These are phyloP conservation scores for Cepphus grylle DNA, from an alignment of 2,113 vertebrate genomes.

Conservation along the genomic window DNA sequence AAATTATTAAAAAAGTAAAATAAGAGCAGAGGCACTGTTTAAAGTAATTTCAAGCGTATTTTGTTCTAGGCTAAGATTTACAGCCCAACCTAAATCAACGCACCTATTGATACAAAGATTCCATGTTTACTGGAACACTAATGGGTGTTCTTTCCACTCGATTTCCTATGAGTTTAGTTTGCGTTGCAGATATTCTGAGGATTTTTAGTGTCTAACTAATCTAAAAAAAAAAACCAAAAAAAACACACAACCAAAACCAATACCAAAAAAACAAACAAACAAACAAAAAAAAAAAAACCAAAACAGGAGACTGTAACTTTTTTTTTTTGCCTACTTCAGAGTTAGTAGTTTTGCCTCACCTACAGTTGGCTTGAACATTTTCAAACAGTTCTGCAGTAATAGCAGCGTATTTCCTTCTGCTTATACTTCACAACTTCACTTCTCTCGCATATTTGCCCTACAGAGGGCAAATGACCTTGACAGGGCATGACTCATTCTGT, in stretches of 20 bases:
- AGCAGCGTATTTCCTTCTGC: background rate
- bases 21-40: background rate
- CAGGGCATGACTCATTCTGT: slow-evolving; percentile 24
- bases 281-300: background rate
- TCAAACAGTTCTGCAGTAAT: background rate
- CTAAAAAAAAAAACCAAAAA: background rate
- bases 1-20: background rate
- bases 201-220: background rate
- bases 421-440: background rate
- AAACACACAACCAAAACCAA: too few relatives aligned
- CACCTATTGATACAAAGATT: background rate
- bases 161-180: background rate
- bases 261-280: background rate
- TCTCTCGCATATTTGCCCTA: background rate
- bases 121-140: background rate
- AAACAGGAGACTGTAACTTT: background rate
- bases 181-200: background rate
- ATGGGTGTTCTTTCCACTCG: background rate
- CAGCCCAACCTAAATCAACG: background rate
- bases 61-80: background rate
- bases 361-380: background rate
- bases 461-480: slow-evolving; percentile 48
- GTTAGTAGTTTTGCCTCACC: background rate
- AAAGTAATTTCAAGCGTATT: background rate
- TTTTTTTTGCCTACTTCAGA: background rate